Percentiles rank a stretch among this genome's conserved stretches.
Evolutionary conservation across 2,113 vertebrate genomes (phyloP).

Genomic region (Polypterus bichir): DNA sequence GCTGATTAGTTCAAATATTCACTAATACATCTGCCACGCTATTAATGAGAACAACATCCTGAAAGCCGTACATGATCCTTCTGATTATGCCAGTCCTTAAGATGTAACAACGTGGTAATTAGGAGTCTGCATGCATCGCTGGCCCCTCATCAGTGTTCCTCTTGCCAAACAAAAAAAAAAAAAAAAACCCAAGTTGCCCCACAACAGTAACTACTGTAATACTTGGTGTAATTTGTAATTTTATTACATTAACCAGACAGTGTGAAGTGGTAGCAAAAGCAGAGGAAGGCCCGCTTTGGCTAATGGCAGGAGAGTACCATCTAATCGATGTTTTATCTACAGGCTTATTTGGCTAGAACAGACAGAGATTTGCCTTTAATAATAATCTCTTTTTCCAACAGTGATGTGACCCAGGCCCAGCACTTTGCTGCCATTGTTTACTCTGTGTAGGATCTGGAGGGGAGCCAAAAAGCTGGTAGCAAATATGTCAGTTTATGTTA

Average conservation of each 20-base stretch:
- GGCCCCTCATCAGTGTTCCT: conserved; percentile 9
- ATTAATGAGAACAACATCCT: conserved; percentile 24
- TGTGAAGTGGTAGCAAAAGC: too few species aligned
- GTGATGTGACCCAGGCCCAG: too few species aligned
- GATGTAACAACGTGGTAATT: conserved; percentile 25
- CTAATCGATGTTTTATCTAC: not conserved
- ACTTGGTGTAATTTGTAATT: too few species aligned
- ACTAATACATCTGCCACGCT: conserved; percentile 19
- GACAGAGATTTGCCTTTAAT: too few species aligned
- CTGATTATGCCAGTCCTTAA: conserved; percentile 22
- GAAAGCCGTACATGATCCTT: conserved; percentile 15
- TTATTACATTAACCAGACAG: too few species aligned
- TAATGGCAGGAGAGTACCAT: not conserved
- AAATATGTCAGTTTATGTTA: too few species aligned
- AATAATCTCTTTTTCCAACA: too few species aligned
- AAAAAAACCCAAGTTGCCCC: too few species aligned
- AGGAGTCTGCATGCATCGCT: conserved; percentile 21
- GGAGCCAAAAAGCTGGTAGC: too few species aligned
- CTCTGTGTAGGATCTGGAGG: too few species aligned
- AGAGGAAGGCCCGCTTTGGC: not conserved
- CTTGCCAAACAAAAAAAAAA: not conserved
- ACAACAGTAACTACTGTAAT: too few species aligned
- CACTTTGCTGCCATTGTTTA: too few species aligned
- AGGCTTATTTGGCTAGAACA: not conserved
- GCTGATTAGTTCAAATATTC: conserved; percentile 18